Base-by-base conservation (phyloP, 2,113 vertebrate genomes). In the Dromaius novaehollandiae region DNA sequence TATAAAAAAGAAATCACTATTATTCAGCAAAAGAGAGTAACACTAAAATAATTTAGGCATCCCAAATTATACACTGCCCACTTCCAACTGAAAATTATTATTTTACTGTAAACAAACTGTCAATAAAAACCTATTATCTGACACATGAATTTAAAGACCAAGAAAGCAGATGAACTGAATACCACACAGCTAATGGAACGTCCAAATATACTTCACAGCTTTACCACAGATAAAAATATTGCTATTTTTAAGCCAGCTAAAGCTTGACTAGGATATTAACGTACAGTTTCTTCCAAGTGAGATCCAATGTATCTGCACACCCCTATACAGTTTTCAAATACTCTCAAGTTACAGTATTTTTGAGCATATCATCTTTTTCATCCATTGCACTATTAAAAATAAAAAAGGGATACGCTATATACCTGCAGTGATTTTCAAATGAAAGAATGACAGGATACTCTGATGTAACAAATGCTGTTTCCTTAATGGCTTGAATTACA, bases 391-490 rank as follows among this genome's bases (percentile, higher is more conserved):
- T 68, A 63, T 18, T 38, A 50, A 69, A 76, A 64, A n/a, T 32
- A 30, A 14, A n/a, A 87, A n/a, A 15, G 2, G 14, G 16, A 70
- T 44, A 53, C 34, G 60, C 30, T 40, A 32, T 53, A 56, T 97
- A 99, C 99, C 99, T 99, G 99, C 99, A 99, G 91, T 99, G 99
- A 97, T 99, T 99, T 98, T 99, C 99, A 98, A 99, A 99, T 26
- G 99, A 99, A 96, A 99, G 98, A 96, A 99, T 99, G 76, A 99
- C 99, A 46, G 99, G 99, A 88, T 99, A 99, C 6, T 99, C 99
- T 9, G 99, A 99, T 8, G 99, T 99, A 86, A 99, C 99, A 96
- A 99, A 99, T 2, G 99, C 99, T 2, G 99, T 99, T 92, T 99
- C 99, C 96, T 98, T 99, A 98, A 99, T 99, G 94, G 99, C 99